A percentile compares a stretch with the other conserved stretches of the same genome.
phyloP scores from a whole-genome alignment of 2,113 vertebrate species.

The Tamias sibiricus region DNA sequence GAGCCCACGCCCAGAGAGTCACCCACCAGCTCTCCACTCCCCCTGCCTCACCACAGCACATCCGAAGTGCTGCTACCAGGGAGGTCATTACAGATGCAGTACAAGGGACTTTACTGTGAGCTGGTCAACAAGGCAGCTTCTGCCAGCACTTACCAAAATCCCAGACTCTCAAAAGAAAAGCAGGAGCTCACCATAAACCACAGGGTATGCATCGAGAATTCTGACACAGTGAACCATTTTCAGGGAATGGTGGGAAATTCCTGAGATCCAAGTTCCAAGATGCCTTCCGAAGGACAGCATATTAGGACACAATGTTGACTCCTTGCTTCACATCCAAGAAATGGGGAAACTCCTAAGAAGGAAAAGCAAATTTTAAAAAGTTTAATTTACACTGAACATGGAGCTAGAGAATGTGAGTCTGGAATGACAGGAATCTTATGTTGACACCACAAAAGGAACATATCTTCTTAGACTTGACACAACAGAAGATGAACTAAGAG shows the following conservation, averaged over 20 bases:
- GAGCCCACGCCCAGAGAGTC: background rate
- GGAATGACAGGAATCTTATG: background rate
- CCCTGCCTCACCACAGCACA: background rate
- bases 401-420: background rate
- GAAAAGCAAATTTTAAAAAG: background rate
- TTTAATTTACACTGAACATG: background rate
- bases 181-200: background rate
- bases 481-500: no score
- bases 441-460: background rate
- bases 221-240: background rate
- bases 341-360: no score
- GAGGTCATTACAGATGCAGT: background rate
- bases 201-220: background rate
- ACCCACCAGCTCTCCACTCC: background rate
- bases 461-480: background rate
- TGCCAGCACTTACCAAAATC: background rate
- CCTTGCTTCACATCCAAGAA: background rate
- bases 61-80: background rate
- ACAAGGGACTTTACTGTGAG: no score
- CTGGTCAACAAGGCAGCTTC: background rate
- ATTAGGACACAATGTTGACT: no score
- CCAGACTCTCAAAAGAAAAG: background rate
- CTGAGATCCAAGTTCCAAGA: background rate
- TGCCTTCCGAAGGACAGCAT: background rate
- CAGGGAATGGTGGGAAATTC: background rate